These are phyloP conservation scores for Opisthocomus hoazin DNA, from an alignment of 2,113 vertebrate species.

Conservation along the genomic window DNA sequence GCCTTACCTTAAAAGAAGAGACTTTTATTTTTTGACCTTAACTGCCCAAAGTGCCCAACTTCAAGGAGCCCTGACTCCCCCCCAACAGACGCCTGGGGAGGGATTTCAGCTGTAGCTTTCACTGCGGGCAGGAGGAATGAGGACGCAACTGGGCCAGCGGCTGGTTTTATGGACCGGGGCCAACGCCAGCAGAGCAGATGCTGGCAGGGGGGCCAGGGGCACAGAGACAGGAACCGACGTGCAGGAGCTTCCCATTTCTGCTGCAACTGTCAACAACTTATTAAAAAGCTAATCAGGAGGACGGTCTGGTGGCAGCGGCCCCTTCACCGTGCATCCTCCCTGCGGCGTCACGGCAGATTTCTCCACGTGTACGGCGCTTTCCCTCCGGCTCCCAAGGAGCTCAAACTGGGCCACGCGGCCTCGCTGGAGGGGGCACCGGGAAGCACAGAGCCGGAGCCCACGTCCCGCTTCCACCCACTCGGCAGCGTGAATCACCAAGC, in stretches of 20 bases:
- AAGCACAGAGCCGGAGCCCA: not conserved
- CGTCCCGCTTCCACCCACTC: not conserved
- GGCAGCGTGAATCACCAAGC: not conserved
- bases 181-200: not conserved
- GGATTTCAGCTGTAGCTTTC: not conserved
- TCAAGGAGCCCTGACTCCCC: not conserved
- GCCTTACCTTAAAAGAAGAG: not conserved
- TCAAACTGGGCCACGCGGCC: not conserved
- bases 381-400: rapidly evolving
- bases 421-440: not conserved
- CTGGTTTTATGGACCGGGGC: rapidly evolving
- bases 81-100: rapidly evolving
- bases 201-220: rapidly evolving
- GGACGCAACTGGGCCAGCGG: rapidly evolving
- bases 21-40: not conserved
- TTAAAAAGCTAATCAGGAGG: not conserved
- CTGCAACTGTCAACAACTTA: not conserved
- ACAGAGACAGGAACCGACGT: rapidly evolving
- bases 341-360: not conserved
- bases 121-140: not conserved
- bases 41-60: not conserved
- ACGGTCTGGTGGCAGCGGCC: not conserved
- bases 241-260: not conserved
- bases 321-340: not conserved
- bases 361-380: rapidly evolving